A percentile compares a stretch with the other conserved stretches of the same genome.
Conservation (phyloP, 2,797 vertebrate genomes). For the Mus spretus region DNA sequence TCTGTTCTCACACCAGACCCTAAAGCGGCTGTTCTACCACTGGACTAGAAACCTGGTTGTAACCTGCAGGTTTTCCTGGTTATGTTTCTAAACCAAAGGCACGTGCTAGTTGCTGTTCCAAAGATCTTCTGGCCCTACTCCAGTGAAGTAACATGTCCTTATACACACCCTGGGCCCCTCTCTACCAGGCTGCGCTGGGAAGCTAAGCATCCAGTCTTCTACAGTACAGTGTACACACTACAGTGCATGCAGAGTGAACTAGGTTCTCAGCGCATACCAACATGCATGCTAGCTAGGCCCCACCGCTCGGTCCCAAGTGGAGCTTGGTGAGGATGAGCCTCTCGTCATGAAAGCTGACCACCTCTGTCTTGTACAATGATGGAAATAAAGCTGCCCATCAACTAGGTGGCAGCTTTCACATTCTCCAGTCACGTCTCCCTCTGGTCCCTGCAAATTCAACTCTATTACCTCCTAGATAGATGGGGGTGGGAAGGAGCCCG, state of each 20-base stretch:
- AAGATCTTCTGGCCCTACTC: not conserved
- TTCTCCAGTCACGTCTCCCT: not conserved
- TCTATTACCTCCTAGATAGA: not conserved
- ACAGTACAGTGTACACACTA: too few relatives aligned
- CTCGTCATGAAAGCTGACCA: not conserved
- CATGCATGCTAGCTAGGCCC: not conserved
- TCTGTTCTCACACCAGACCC: not conserved
- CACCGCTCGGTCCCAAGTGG: not conserved
- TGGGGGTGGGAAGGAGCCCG: not conserved
- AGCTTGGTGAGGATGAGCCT: not conserved
- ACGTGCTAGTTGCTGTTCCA: not conserved
- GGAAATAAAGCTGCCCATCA: not conserved
- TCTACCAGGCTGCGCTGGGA: not conserved
- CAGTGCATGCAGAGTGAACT: not conserved
- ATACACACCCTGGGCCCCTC: not conserved
- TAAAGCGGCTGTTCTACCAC: not conserved
- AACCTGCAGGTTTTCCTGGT: not conserved
- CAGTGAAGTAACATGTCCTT: constrained; percentile 4
- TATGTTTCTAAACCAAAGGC: not conserved
- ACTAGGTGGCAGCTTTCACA: not conserved
- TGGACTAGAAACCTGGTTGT: not conserved
- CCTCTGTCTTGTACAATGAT: not conserved
- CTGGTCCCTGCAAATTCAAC: not conserved
- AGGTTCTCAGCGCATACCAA: not conserved
- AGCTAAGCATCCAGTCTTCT: not conserved